Percentiles rank a stretch among this genome's conserved stretches.
Evolutionary conservation across 2,113 vertebrate species (phyloP).

Genomic region (Salvelinus alpinus): DNA sequence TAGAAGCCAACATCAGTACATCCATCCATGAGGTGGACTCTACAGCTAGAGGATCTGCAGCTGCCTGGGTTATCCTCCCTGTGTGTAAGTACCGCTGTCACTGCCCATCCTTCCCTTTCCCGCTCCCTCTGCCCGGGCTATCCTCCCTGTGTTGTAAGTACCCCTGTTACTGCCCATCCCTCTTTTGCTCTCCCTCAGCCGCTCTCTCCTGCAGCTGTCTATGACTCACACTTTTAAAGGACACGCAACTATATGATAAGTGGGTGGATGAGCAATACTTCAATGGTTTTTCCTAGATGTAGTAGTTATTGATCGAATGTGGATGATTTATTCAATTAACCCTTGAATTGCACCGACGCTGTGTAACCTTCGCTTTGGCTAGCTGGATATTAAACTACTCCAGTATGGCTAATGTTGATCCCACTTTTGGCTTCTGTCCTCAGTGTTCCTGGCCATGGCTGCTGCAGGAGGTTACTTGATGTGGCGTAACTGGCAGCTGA

Average conservation of each 20-base stretch:
- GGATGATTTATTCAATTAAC: too few relatives aligned
- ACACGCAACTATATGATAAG: too few relatives aligned
- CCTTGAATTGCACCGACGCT: too few relatives aligned
- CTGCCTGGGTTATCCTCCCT: conserved; percentile 91
- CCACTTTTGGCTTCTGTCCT: neutral
- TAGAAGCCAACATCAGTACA: conserved; percentile 81
- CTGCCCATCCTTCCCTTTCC: neutral
- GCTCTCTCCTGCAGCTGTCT: neutral
- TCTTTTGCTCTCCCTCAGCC: neutral
- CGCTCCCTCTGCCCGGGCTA: neutral
- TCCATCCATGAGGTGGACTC: conserved; percentile 76
- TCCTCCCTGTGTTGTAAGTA: conserved; percentile 75
- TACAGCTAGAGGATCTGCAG: conserved; percentile 80
- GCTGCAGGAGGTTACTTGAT: conserved; percentile 84
- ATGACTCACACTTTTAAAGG: neutral
- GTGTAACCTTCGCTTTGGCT: too few relatives aligned
- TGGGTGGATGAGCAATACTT: too few relatives aligned
- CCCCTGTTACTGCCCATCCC: neutral
- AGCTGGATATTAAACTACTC: too few relatives aligned
- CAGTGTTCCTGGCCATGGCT: conserved; percentile 87
- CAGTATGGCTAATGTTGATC: neutral
- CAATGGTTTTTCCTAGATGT: too few relatives aligned
- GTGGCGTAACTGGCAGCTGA: conserved; percentile 97
- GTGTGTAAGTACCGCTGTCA: conserved; percentile 79
- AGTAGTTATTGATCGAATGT: too few relatives aligned